Evolutionary conservation across 2,888 invertebrate genomes (phyloP).

Genomic region (Trachelus troglodyta): DNA sequence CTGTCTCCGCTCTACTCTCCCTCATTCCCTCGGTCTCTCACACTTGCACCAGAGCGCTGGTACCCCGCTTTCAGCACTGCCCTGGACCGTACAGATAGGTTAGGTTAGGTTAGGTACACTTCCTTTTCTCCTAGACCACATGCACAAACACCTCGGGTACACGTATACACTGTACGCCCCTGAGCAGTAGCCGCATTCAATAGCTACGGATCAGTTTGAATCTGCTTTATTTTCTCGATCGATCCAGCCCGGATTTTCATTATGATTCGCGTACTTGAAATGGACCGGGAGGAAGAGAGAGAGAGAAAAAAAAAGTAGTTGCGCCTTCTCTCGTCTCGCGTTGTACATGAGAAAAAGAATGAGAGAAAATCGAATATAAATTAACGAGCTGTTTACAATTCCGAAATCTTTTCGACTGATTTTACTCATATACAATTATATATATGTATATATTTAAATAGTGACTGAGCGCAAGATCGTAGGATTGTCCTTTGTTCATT

Average conservation of each 20-base stretch:
- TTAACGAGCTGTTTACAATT: not conserved
- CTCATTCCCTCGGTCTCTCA: conserved; percentile 38
- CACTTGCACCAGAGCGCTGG: conserved; percentile 18
- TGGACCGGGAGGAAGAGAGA: not conserved
- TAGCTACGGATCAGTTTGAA: not conserved
- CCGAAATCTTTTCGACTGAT: not conserved
- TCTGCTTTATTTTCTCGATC: not conserved
- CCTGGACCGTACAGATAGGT: conserved; percentile 42
- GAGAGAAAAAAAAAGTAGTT: not conserved
- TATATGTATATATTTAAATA: not conserved
- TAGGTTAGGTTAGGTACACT: conserved; percentile 47
- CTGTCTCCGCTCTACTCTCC: conserved; percentile 60
- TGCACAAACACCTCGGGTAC: not conserved
- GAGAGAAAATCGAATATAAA: not conserved
- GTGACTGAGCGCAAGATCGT: too few relatives aligned
- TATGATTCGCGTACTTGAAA: not conserved
- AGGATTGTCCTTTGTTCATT: not conserved
- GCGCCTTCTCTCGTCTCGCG: not conserved
- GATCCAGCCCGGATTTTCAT: not conserved
- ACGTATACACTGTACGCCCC: not conserved
- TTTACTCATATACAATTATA: not conserved
- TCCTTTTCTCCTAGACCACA: conserved; percentile 45
- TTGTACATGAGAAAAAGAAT: not conserved
- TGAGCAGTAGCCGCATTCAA: not conserved
- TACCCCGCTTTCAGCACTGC: conserved; percentile 19